phyloP scores from a whole-genome alignment of 1,140 invertebrate genomes.

The Aphaenogaster rudis region DNA sequence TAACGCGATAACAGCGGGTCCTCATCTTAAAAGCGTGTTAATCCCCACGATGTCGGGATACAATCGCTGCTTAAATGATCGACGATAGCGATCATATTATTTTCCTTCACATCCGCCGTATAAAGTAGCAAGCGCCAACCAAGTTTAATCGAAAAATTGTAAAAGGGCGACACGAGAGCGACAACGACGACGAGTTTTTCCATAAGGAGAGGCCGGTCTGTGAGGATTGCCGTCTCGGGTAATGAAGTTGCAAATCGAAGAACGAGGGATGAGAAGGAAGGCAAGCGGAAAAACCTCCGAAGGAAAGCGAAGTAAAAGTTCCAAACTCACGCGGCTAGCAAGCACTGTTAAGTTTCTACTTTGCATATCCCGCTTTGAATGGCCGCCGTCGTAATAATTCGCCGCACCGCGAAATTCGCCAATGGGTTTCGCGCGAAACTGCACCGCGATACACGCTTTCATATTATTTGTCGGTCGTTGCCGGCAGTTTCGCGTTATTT shows the following conservation, averaged over 20 bases:
- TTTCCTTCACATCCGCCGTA: constrained; percentile 2
- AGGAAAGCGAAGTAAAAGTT: constrained; percentile 60
- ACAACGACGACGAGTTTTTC: constrained; percentile 56
- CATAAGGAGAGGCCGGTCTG: neutral
- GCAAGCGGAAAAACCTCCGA: constrained; percentile 23
- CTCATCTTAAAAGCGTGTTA: constrained; percentile 40
- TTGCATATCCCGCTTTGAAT: constrained; percentile 63
- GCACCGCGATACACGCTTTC: constrained; percentile 10
- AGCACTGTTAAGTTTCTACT: constrained; percentile 50
- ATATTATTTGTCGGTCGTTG: constrained; percentile 25
- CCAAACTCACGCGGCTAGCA: constrained; percentile 17
- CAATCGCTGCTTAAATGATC: constrained; percentile 38
- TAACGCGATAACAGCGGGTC: constrained; percentile 18
- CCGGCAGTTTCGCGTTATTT: constrained; percentile 38
- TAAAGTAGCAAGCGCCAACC: constrained; percentile 12
- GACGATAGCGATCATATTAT: neutral
- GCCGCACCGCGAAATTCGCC: constrained; percentile 40
- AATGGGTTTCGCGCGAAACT: neutral
- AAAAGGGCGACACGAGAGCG: neutral
- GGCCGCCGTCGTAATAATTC: constrained; percentile 43
- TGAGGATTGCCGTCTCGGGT: constrained; percentile 41
- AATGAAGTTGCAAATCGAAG: constrained; percentile 76
- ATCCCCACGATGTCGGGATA: constrained; percentile 6
- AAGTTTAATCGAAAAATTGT: constrained; percentile 70
- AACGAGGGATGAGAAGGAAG: neutral